These are phyloP conservation scores for Drosophila limbata DNA, from an alignment of 2,888 invertebrate species.

Conservation along the genomic window DNA sequence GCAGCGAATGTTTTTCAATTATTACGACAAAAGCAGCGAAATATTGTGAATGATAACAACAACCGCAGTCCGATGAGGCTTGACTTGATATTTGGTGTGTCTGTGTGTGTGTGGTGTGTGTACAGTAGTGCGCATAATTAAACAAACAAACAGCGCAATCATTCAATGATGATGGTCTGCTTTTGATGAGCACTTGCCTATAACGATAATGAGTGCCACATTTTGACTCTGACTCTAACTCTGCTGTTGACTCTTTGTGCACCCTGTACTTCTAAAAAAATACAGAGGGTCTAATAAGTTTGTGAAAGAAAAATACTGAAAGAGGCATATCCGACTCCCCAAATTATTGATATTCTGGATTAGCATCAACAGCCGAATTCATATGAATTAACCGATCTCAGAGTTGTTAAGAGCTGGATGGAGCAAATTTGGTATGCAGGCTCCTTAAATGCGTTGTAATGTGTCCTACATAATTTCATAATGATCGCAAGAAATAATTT, in stretches of 20 bases:
- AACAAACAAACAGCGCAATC: constrained; percentile 62
- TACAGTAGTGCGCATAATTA: constrained; percentile 57
- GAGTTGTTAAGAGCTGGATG: no score
- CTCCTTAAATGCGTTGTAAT: no score
- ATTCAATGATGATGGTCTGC: constrained; percentile 49
- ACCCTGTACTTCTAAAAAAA: neutral
- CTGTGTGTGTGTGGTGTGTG: constrained; percentile 13
- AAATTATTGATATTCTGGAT: neutral
- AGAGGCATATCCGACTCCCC: neutral
- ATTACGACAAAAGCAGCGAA: constrained; percentile 49
- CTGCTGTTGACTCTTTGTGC: neutral
- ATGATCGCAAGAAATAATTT: no score
- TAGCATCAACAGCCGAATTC: no score
- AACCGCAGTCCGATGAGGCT: constrained; percentile 37
- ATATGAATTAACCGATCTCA: no score
- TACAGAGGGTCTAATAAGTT: neutral
- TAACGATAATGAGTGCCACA: constrained; percentile 46
- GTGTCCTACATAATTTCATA: no score
- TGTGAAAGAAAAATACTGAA: neutral
- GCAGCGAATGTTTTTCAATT: constrained; percentile 52
- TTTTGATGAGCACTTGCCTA: constrained; percentile 38
- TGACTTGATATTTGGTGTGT: constrained; percentile 4
- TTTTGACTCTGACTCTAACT: constrained; percentile 13
- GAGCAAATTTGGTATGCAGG: no score
- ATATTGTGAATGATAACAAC: constrained; percentile 55